phyloP scores from a whole-genome alignment of 2,797 vertebrate species.

The Malurus splendens region DNA sequence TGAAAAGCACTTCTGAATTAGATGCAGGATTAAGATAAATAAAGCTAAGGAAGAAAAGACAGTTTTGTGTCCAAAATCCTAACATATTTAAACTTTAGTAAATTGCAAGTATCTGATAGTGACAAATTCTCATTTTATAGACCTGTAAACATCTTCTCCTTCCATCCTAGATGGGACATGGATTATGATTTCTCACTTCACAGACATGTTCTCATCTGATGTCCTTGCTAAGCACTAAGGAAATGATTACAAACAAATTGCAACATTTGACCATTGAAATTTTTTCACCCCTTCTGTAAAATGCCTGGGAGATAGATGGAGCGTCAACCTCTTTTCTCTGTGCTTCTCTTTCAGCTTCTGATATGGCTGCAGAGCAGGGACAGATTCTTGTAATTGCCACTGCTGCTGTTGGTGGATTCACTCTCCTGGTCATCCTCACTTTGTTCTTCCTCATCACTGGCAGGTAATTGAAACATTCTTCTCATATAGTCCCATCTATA shows the following conservation, averaged over 20 bases:
- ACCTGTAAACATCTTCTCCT: background rate
- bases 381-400: conserved; percentile 94
- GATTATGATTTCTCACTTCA: background rate
- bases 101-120: background rate
- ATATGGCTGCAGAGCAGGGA: conserved; percentile 89
- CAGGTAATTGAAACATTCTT: conserved; percentile 74
- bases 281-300: background rate
- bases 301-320: background rate
- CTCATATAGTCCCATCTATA: background rate
- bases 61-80: background rate
- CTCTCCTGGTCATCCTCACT: conserved; percentile 91
- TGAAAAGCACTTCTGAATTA: background rate
- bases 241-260: background rate
- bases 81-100: background rate
- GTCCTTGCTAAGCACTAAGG: background rate
- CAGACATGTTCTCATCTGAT: fast-evolving
- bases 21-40: background rate
- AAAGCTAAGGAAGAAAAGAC: background rate
- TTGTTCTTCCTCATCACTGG: conserved; percentile 96
- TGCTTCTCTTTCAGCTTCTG: conserved; percentile 82
- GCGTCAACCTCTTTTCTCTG: background rate
- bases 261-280: background rate
- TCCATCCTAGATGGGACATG: background rate
- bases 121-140: background rate
- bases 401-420: conserved; percentile 91